These are phyloP conservation scores for Eciton burchellii DNA, from an alignment of 1,140 invertebrate genomes.

Conservation along the genomic window DNA sequence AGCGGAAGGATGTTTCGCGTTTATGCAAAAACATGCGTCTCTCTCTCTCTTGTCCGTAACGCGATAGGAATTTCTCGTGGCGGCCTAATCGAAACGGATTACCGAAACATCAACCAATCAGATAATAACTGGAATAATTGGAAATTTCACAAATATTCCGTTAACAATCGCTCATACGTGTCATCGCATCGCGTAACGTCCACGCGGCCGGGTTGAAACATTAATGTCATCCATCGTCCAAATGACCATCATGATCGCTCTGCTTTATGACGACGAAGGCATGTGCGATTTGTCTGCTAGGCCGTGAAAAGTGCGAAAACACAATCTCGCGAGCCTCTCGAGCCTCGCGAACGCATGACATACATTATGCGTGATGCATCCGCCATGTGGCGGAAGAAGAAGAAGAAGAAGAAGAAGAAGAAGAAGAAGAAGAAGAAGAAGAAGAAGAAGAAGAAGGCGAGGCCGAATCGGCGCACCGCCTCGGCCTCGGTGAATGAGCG, in stretches of 20 bases:
- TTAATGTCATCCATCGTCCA: slow-evolving; percentile 52
- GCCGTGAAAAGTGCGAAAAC: too few species aligned
- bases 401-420: too few species aligned
- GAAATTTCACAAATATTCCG: slow-evolving; percentile 46
- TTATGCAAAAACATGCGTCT: not conserved
- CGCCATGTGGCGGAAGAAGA: too few species aligned
- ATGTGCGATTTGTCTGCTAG: slow-evolving; percentile 14
- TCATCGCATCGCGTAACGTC: slow-evolving; percentile 37
- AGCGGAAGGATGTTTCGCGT: not conserved
- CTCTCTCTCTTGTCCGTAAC: not conserved
- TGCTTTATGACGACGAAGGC: slow-evolving; percentile 4
- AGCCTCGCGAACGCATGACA: too few species aligned
- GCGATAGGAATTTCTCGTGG: not conserved
- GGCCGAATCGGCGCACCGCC: not conserved
- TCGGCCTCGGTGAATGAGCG: slow-evolving; percentile 67
- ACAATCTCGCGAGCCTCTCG: not conserved
- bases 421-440: too few species aligned
- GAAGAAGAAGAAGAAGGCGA: slow-evolving; percentile 33
- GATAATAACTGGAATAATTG: slow-evolving; percentile 27
- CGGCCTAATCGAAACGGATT: slow-evolving; percentile 12
- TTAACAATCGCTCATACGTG: slow-evolving; percentile 36
- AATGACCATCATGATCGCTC: slow-evolving; percentile 34
- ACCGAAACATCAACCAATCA: slow-evolving; percentile 17
- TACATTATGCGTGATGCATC: too few species aligned
- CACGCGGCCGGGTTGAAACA: slow-evolving; percentile 21